Evolutionary conservation across 2,888 invertebrate genomes (phyloP).

Genomic region (Melinaea marsaeus): DNA sequence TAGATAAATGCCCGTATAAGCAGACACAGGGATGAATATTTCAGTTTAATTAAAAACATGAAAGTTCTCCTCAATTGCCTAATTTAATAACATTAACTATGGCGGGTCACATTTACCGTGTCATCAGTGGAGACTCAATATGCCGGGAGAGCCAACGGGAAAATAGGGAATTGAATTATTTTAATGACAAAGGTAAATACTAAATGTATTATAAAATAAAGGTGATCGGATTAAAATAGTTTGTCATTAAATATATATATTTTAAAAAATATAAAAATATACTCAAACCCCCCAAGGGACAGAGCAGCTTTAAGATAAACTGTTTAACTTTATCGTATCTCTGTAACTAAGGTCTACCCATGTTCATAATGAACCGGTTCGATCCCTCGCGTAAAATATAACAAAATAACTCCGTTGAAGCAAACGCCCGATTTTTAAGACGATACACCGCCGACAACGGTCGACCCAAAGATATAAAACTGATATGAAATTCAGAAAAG

Average conservation of each 20-base stretch:
- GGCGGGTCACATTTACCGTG: conserved; percentile 19
- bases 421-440: conserved; percentile 17
- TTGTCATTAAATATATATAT: too few species aligned
- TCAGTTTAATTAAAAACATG: conserved; percentile 71
- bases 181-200: too few species aligned
- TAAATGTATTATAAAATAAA: too few species aligned
- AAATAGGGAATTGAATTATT: too few species aligned
- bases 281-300: conserved; percentile 14
- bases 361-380: conserved; percentile 31
- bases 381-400: conserved; percentile 31
- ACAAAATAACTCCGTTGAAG: conserved; percentile 21
- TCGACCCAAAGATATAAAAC: conserved; percentile 6
- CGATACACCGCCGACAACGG: conserved; percentile 13
- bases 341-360: conserved; percentile 21
- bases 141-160: too few species aligned
- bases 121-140: too few species aligned
- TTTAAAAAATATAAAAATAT: conserved; percentile 6
- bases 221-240: too few species aligned
- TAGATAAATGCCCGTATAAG: conserved; percentile 65
- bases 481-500: background rate
- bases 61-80: conserved; percentile 50
- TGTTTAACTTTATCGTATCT: conserved; percentile 26
- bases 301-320: conserved; percentile 21
- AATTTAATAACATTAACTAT: conserved; percentile 33
- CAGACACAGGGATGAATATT: conserved; percentile 57